Conservation (phyloP, 2,888 invertebrate species). For the Rhogogaster chlorosoma region DNA sequence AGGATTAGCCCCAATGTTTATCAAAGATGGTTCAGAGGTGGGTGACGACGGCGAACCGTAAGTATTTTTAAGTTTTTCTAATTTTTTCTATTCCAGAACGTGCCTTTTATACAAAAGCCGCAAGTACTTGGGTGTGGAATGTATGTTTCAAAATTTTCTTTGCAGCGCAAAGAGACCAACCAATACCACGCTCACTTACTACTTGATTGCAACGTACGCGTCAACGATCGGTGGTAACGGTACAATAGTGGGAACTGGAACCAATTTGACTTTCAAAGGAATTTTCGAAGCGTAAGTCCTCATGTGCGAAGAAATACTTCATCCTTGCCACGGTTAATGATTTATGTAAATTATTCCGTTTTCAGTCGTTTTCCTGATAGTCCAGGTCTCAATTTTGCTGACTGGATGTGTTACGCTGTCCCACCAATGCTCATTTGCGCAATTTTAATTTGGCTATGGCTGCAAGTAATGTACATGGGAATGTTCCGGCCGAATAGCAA, state of each 20-base stretch:
- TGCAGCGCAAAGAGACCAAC: constrained; percentile 83
- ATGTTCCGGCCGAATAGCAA: constrained; percentile 86
- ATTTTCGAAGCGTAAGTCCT: constrained; percentile 84
- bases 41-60: constrained; percentile 59
- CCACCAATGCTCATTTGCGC: constrained; percentile 92
- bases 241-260: constrained; percentile 89
- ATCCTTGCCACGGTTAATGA: background rate
- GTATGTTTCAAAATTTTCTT: background rate
- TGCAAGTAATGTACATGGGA: constrained; percentile 91
- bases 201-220: constrained; percentile 89
- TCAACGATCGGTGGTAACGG: constrained; percentile 87
- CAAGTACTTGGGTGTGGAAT: background rate
- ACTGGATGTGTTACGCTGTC: constrained; percentile 92
- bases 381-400: constrained; percentile 87
- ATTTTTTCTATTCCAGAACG: background rate
- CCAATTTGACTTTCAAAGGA: constrained; percentile 91
- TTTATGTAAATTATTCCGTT: constrained; percentile 52
- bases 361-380: constrained; percentile 81
- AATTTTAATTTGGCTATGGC: constrained; percentile 87
- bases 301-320: background rate
- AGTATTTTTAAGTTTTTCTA: no score
- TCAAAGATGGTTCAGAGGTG: constrained; percentile 59
- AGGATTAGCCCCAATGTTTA: constrained; percentile 75
- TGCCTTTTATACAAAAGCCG: background rate
- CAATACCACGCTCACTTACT: constrained; percentile 88